Percentiles rank a stretch among this genome's conserved stretches.
Evolutionary conservation across 2,888 invertebrate genomes (phyloP).

Genomic region (Bruchidius siliquastri): DNA sequence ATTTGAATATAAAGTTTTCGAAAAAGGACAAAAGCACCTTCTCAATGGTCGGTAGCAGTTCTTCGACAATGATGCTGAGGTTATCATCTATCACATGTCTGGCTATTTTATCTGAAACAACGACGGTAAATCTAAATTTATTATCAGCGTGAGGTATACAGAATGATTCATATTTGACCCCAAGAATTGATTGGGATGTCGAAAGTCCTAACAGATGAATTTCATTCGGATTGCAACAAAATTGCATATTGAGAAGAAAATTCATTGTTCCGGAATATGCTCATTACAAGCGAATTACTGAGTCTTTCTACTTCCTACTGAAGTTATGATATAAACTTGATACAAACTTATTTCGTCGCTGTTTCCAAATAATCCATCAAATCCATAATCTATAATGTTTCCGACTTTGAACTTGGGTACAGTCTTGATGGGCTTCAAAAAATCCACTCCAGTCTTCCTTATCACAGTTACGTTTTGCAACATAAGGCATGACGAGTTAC

Average conservation of each 20-base stretch:
- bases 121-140: background rate
- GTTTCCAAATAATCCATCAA: conserved; percentile 16
- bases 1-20: conserved; percentile 13
- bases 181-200: too few relatives aligned
- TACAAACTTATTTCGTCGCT: conserved; percentile 15
- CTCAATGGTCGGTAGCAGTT: conserved; percentile 17
- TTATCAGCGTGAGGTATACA: too few relatives aligned
- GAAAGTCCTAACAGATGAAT: too few relatives aligned
- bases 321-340: too few relatives aligned
- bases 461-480: background rate
- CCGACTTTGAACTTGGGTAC: conserved; percentile 14
- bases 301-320: too few relatives aligned
- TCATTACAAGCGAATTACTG: too few relatives aligned
- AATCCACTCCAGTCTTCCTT: conserved; percentile 13
- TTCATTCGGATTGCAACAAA: too few relatives aligned
- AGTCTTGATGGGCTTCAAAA: conserved; percentile 9
- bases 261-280: too few relatives aligned
- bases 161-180: too few relatives aligned
- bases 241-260: too few relatives aligned
- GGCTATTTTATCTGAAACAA: conserved; percentile 14
- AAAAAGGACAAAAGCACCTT: conserved; percentile 13
- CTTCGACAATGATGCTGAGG: conserved; percentile 13
- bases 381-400: conserved; percentile 11
- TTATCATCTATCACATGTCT: conserved; percentile 14
- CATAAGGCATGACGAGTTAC: background rate